These are phyloP conservation scores for Lasioglossum vierecki DNA, from an alignment of 2,888 invertebrate genomes.

Conservation along the genomic window DNA sequence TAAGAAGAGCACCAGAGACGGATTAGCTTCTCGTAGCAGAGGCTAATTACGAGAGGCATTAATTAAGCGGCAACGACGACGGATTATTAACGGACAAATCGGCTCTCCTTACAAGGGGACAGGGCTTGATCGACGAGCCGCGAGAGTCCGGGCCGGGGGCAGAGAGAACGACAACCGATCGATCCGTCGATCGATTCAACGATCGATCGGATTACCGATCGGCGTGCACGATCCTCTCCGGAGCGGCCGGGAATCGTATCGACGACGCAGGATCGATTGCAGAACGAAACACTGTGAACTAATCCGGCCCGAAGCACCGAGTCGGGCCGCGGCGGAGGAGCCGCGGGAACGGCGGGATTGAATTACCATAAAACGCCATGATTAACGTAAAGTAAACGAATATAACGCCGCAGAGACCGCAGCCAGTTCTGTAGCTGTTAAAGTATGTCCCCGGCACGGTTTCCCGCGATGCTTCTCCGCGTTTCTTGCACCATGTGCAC, in stretches of 20 bases:
- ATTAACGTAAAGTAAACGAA: slow-evolving; percentile 84
- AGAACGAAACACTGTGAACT: slow-evolving; percentile 65
- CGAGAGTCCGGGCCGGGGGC: slow-evolving; percentile 54
- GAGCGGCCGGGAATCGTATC: slow-evolving; percentile 71
- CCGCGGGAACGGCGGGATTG: slow-evolving; percentile 74
- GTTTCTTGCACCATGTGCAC: neutral
- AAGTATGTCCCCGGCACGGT: slow-evolving; percentile 74
- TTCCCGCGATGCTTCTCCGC: slow-evolving; percentile 62
- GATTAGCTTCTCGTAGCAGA: slow-evolving; percentile 49
- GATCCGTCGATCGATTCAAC: slow-evolving; percentile 59
- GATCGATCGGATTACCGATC: slow-evolving; percentile 71
- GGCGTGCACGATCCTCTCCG: slow-evolving; percentile 59
- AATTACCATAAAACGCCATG: slow-evolving; percentile 84
- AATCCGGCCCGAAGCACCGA: slow-evolving; percentile 25
- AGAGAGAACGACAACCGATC: slow-evolving; percentile 66
- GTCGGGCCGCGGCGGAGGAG: slow-evolving; percentile 31
- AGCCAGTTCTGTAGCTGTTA: slow-evolving; percentile 81
- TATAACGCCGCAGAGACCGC: slow-evolving; percentile 82
- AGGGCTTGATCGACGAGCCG: slow-evolving; percentile 63
- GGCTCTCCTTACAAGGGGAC: slow-evolving; percentile 57
- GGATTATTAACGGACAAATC: slow-evolving; percentile 71
- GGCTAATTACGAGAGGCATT: slow-evolving; percentile 59
- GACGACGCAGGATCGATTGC: slow-evolving; percentile 81
- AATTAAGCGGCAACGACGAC: slow-evolving; percentile 58
- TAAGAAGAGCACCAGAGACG: slow-evolving; percentile 41